Percentiles rank a stretch among this genome's conserved stretches.
These are phyloP conservation scores for Torymus auratus DNA, from an alignment of 2,888 invertebrate genomes.

Conservation along the genomic window DNA sequence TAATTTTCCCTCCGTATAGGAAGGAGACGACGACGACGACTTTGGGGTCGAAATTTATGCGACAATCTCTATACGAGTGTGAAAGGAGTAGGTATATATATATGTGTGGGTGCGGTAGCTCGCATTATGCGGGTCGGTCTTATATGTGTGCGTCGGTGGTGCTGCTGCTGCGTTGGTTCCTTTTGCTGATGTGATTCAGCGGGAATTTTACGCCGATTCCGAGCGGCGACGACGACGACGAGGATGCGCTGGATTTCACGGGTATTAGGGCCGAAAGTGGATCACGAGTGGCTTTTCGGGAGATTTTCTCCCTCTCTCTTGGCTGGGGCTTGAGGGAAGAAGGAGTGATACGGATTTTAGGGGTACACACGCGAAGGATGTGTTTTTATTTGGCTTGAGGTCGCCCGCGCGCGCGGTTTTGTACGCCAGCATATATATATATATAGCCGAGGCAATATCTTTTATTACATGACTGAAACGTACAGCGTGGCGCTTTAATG, in stretches of 20 bases:
- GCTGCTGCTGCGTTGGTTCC: no score
- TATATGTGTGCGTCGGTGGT: no score
- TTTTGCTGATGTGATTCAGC: neutral
- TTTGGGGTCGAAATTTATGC: conserved; percentile 15
- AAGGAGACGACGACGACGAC: neutral
- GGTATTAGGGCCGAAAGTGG: conserved; percentile 11
- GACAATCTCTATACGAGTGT: neutral
- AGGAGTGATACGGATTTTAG: no score
- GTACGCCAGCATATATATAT: no score
- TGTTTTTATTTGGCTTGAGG: no score
- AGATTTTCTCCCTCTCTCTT: conserved; percentile 2
- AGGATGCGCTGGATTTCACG: conserved; percentile 52
- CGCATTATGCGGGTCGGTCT: conserved; percentile 14
- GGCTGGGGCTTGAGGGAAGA: no score
- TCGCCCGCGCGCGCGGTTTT: no score
- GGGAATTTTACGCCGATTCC: conserved; percentile 52
- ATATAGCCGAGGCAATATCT: no score
- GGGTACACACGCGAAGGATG: no score
- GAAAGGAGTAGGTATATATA: neutral
- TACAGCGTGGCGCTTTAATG: no score
- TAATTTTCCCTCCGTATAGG: no score
- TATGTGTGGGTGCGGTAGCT: neutral
- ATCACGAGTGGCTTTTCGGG: conserved; percentile 18
- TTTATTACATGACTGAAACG: no score
- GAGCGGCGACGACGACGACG: conserved; percentile 1